A percentile compares a stretch with the other conserved stretches of the same genome.
Conservation (phyloP, 2,797 vertebrate species). For the Benthosema pterotum region DNA sequence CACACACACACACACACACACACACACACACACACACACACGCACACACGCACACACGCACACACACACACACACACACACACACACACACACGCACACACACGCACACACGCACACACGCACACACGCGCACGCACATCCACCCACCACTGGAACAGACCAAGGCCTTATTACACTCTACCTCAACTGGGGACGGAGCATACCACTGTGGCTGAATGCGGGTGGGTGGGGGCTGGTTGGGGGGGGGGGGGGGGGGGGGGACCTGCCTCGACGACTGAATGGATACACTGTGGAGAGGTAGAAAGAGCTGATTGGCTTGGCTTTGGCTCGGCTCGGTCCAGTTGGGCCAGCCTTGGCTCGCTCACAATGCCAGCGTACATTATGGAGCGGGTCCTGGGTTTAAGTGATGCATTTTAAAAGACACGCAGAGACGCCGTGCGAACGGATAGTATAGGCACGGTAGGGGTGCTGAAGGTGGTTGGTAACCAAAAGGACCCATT, state of each 20-base stretch:
- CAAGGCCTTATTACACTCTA: constrained; percentile 69
- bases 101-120: no score
- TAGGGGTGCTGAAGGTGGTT: background rate
- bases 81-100: no score
- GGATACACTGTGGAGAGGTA: constrained; percentile 63
- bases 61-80: no score
- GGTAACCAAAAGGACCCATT: no score
- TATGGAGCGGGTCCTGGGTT: constrained; percentile 54
- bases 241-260: constrained; percentile 38
- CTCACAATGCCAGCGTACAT: constrained; percentile 48
- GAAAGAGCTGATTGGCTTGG: constrained; percentile 42
- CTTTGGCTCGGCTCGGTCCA: constrained; percentile 4
- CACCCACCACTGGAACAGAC: constrained; percentile 71
- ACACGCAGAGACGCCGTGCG: constrained; percentile 28
- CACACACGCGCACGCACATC: background rate
- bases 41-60: no score
- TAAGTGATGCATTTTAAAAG: constrained; percentile 58
- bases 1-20: background rate
- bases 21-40: no score
- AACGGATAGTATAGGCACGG: constrained; percentile 1
- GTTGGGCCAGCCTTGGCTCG: constrained; percentile 34
- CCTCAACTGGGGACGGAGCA: constrained; percentile 71
- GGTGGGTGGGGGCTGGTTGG: constrained; percentile 39
- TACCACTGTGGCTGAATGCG: constrained; percentile 65
- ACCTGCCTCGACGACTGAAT: constrained; percentile 69